Evolutionary conservation across 2,113 vertebrate genomes (phyloP).

Genomic region (Numenius arquata): DNA sequence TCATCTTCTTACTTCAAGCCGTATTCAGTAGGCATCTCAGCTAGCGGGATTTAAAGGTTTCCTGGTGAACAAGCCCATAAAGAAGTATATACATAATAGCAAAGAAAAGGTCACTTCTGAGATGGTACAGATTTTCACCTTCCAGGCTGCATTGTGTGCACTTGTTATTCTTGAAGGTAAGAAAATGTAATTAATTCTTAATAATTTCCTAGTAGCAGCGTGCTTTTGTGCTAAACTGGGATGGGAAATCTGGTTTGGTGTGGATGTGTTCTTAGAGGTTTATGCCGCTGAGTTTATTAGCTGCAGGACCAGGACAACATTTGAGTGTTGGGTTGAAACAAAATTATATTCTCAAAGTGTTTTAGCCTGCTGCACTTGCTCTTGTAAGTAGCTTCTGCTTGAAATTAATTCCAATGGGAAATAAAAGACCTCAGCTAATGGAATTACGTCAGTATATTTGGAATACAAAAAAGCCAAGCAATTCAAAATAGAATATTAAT

Average conservation of each 20-base stretch:
- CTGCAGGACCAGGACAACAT: neutral
- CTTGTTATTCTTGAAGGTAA: neutral
- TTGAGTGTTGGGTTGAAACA: neutral
- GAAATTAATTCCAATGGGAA: conserved; percentile 16
- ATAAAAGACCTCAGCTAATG: neutral
- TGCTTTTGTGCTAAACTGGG: neutral
- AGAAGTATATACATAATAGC: neutral
- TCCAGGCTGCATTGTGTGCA: neutral
- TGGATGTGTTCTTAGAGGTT: neutral
- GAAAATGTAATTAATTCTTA: neutral
- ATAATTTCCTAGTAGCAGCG: neutral
- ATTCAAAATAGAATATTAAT: conserved; percentile 49
- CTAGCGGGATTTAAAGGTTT: neutral
- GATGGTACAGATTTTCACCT: neutral
- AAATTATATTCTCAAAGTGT: neutral
- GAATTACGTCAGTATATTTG: neutral
- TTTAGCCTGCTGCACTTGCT: neutral
- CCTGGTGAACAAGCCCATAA: neutral
- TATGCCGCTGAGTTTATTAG: neutral
- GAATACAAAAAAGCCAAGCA: conserved; percentile 27
- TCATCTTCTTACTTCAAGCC: neutral
- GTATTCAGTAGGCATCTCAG: neutral
- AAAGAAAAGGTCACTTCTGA: neutral
- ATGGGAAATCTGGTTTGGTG: neutral
- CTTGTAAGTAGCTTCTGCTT: neutral